These are phyloP conservation scores for Podarcis muralis DNA, from an alignment of 2,113 vertebrate genomes.

Conservation along the genomic window DNA sequence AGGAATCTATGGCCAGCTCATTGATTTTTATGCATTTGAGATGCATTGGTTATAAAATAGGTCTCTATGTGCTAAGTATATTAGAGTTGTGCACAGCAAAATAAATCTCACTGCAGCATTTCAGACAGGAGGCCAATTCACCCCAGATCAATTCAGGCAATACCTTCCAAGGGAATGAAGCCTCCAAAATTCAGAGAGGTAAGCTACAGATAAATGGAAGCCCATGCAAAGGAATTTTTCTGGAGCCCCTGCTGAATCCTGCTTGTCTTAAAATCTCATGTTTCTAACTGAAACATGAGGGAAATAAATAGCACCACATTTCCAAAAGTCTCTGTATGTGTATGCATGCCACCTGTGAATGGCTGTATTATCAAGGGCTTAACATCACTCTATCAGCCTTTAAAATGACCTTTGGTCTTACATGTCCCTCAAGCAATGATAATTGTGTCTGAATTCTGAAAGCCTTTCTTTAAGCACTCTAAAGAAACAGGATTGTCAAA, in stretches of 20 bases:
- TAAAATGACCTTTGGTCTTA: not conserved
- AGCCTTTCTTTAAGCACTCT: slow-evolving; percentile 1
- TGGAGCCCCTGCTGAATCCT: not conserved
- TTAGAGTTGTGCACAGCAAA: too few species aligned
- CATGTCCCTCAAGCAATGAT: slow-evolving; percentile 12
- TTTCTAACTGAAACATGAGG: not conserved
- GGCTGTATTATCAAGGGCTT: not conserved
- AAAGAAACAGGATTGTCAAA: not conserved
- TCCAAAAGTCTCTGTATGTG: not conserved
- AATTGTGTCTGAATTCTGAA: slow-evolving; percentile 11
- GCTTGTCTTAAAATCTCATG: not conserved
- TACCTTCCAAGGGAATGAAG: too few species aligned
- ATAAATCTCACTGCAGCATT: too few species aligned
- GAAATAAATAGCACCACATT: not conserved
- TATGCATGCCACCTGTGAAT: not conserved
- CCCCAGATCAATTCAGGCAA: too few species aligned
- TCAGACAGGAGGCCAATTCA: too few species aligned
- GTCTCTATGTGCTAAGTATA: too few species aligned
- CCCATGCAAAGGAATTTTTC: too few species aligned
- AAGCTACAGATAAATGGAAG: too few species aligned
- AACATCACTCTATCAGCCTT: not conserved
- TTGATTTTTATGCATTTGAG: not conserved
- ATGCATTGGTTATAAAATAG: not conserved
- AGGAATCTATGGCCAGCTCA: not conserved
- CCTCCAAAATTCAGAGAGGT: too few species aligned